Base-by-base conservation (phyloP, 1,140 invertebrate genomes). In the Chlorops oryzae region DNA sequence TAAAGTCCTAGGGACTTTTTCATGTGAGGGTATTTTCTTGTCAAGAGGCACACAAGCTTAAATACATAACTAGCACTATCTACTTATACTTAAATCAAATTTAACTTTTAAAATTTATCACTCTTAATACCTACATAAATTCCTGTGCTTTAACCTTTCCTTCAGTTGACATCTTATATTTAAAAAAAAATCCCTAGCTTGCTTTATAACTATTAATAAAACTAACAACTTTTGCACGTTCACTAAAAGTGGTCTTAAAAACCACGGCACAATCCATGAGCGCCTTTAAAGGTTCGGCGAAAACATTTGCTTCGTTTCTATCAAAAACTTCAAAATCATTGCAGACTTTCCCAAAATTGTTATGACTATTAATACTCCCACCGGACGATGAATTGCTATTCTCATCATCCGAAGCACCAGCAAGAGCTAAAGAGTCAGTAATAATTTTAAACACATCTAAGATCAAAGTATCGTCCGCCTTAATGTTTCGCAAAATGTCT, bases 281-380 rank as follows among this genome's bases (percentile, higher is more conserved):
- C 0, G 55, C 55, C 22, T 54, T 54, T 34, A 55, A 10, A 0
- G 62, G 58, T 24, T 72, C 69, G 12, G 59, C 61, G 38, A 58
- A 71, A 4, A 59, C 48, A 52, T 72, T 71, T 12, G 54, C 47
- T 15, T 66, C 65, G 37, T 63, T 61, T 24, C 62, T 61, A 15
- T 71, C 65, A 23, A 72, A 72, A 9, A 72, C 40, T 13, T 71
- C 64, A 13, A 52, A 35, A 51, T 59, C 58, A 21, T 17, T 12
- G 22, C 5, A 27, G 7, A 41, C 17, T 46, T 15, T n/a, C 20
- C 7, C 4, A 21, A 6, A 15, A 7, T 6, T 24, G 10, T 3
- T 28, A 37, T 34, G 2, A 47, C 41, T 40, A n/a, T 34, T 28
- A 18, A 45, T 18, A 25, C 34, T 50, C n/a, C 27, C 21, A 42